Evolutionary conservation across 2,888 invertebrate species (phyloP).

Genomic region (Dryocosmus kuriphilus): DNA sequence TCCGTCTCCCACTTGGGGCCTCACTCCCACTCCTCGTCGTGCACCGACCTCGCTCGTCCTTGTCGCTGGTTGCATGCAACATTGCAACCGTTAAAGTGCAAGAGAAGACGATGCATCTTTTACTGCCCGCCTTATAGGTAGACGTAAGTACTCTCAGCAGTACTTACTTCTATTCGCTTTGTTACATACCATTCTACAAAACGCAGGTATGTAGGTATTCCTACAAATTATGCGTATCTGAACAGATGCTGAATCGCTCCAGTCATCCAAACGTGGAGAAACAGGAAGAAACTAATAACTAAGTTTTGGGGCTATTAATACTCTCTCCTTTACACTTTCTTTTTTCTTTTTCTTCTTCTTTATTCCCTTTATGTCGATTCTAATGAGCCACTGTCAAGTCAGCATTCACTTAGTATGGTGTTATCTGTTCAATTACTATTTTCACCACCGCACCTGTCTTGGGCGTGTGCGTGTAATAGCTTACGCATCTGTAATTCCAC

Average conservation of each 20-base stretch:
- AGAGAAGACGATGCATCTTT: conserved; percentile 53
- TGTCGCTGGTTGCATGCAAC: conserved; percentile 58
- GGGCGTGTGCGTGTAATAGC: neutral
- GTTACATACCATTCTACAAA: conserved; percentile 50
- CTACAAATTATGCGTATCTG: conserved; percentile 22
- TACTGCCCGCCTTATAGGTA: conserved; percentile 47
- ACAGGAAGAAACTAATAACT: conserved; percentile 25
- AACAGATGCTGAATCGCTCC: neutral
- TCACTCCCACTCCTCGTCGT: conserved; percentile 38
- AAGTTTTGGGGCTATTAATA: conserved; percentile 26
- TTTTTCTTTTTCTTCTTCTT: conserved; percentile 23
- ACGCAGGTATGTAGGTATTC: conserved; percentile 46
- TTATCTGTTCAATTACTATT: conserved; percentile 28
- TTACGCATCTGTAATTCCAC: conserved; percentile 12
- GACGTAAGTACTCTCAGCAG: conserved; percentile 32
- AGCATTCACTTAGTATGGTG: conserved; percentile 56
- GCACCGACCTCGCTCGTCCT: conserved; percentile 56
- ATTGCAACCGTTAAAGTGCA: conserved; percentile 59
- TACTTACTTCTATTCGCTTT: conserved; percentile 46
- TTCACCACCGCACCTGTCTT: conserved; percentile 34
- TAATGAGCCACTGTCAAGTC: conserved; percentile 54
- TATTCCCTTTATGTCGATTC: conserved; percentile 6
- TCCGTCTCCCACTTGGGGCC: conserved; percentile 36
- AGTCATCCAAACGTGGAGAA: neutral
- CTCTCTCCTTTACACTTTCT: neutral